A percentile compares a stretch with the other conserved stretches of the same genome.
These are phyloP conservation scores for Passerina amoena DNA, from an alignment of 2,113 vertebrate species.

Conservation along the genomic window DNA sequence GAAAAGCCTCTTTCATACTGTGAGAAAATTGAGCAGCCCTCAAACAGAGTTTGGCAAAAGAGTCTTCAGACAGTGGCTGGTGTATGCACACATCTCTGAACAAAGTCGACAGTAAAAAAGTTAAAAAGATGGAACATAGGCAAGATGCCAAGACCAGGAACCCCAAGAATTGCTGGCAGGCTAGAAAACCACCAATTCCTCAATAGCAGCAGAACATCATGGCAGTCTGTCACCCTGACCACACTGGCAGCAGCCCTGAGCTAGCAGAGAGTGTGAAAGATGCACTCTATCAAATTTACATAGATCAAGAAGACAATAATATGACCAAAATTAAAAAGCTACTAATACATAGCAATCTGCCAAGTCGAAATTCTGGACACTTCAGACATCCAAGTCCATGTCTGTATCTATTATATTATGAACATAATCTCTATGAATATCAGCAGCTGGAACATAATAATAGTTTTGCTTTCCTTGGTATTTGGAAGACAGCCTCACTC, in stretches of 20 bases:
- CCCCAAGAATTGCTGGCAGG: not conserved
- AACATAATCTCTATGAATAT: not conserved
- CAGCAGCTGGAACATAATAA: not conserved
- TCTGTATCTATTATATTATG: not conserved
- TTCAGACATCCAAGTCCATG: not conserved
- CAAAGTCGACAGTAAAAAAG: not conserved
- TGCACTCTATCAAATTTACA: not conserved
- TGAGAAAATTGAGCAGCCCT: not conserved
- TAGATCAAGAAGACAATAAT: not conserved
- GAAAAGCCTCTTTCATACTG: not conserved
- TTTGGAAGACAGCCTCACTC: not conserved
- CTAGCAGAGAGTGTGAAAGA: not conserved
- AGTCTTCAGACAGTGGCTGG: not conserved
- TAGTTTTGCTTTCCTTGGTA: not conserved
- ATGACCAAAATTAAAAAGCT: conserved; percentile 28
- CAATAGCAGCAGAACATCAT: not conserved
- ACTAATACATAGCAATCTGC: not conserved
- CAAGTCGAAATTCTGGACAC: not conserved
- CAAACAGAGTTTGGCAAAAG: not conserved
- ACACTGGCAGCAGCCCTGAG: not conserved
- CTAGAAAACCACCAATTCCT: not conserved
- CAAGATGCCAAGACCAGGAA: not conserved
- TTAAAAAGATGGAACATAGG: not conserved
- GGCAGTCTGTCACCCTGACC: not conserved
- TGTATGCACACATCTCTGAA: not conserved